phyloP scores from a whole-genome alignment of 2,113 vertebrate species.

The Caranx ignobilis region DNA sequence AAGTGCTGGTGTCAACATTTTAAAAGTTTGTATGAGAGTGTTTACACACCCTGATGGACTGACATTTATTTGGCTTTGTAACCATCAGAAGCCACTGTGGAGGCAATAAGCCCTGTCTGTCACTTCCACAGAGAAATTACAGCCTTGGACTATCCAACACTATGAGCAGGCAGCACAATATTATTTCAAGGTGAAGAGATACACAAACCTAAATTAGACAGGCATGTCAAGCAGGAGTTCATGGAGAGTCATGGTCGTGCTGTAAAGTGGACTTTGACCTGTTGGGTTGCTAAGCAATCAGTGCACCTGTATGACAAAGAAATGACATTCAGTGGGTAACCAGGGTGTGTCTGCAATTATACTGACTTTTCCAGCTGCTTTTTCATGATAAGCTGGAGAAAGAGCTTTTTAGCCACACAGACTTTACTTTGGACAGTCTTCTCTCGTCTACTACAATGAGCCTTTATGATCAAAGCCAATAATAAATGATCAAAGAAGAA shows the following conservation, averaged over 20 bases:
- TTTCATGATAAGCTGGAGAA: conserved; percentile 23
- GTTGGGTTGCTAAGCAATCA: not conserved
- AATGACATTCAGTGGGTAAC: conserved; percentile 33
- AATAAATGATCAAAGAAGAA: not conserved
- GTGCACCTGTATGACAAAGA: conserved; percentile 28
- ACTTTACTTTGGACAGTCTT: conserved; percentile 1
- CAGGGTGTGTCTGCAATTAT: conserved; percentile 15
- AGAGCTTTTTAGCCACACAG: conserved; percentile 11
- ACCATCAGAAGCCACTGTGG: conserved; percentile 29
- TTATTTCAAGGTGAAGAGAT: conserved; percentile 31
- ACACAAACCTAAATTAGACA: conserved; percentile 36
- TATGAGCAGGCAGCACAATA: conserved; percentile 15
- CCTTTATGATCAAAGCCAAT: not conserved
- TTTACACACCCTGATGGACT: conserved; percentile 38
- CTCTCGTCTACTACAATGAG: not conserved
- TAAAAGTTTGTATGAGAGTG: conserved; percentile 9
- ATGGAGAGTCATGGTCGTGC: not conserved
- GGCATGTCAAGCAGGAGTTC: conserved; percentile 15
- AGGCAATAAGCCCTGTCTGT: conserved; percentile 14
- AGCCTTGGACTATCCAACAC: conserved; percentile 21
- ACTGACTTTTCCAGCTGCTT: not conserved
- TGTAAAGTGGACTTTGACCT: conserved; percentile 22
- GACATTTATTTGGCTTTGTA: conserved; percentile 57
- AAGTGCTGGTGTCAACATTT: conserved; percentile 38
- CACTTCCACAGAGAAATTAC: conserved; percentile 22